Percentiles rank a stretch among this genome's conserved stretches.
phyloP scores from a whole-genome alignment of 2,797 vertebrate genomes.

The Lutjanus campechanus region DNA sequence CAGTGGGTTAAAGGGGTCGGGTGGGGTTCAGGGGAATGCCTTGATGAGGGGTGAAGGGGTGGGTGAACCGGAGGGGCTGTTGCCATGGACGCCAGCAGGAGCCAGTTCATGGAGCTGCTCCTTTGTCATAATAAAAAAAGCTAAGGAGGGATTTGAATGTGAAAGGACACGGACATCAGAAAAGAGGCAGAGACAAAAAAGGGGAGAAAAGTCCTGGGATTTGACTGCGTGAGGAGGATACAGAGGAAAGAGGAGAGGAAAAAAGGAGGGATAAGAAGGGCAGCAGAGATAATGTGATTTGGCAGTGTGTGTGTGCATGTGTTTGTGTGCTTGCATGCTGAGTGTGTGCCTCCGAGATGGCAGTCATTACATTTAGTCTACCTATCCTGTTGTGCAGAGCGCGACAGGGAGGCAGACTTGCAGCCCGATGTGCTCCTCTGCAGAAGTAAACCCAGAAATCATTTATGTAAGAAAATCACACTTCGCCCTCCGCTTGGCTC shows the following conservation, averaged over 20 bases:
- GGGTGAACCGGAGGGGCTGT: slow-evolving; percentile 40
- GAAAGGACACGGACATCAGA: slow-evolving; percentile 77
- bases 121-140: slow-evolving; percentile 81
- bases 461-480: background rate
- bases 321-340: slow-evolving; percentile 36
- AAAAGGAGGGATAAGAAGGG: slow-evolving; percentile 44
- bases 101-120: slow-evolving; percentile 71
- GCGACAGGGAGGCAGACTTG: slow-evolving; percentile 23
- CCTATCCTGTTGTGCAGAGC: slow-evolving; percentile 30
- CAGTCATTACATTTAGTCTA: slow-evolving; percentile 63
- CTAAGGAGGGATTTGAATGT: slow-evolving; percentile 81
- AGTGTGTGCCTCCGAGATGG: slow-evolving; percentile 33
- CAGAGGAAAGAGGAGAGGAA: slow-evolving; percentile 52
- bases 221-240: slow-evolving; percentile 62
- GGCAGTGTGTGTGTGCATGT: slow-evolving; percentile 25
- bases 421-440: slow-evolving; percentile 28
- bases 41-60: slow-evolving; percentile 46
- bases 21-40: slow-evolving; percentile 58
- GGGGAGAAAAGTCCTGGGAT: slow-evolving; percentile 61
- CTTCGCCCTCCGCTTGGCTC: background rate
- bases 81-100: slow-evolving; percentile 69
- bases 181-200: slow-evolving; percentile 62
- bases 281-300: slow-evolving; percentile 65
- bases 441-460: slow-evolving; percentile 15
- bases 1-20: slow-evolving; percentile 52